Conservation (phyloP, 2,888 invertebrate genomes). For the Lasioglossum marginatum region DNA sequence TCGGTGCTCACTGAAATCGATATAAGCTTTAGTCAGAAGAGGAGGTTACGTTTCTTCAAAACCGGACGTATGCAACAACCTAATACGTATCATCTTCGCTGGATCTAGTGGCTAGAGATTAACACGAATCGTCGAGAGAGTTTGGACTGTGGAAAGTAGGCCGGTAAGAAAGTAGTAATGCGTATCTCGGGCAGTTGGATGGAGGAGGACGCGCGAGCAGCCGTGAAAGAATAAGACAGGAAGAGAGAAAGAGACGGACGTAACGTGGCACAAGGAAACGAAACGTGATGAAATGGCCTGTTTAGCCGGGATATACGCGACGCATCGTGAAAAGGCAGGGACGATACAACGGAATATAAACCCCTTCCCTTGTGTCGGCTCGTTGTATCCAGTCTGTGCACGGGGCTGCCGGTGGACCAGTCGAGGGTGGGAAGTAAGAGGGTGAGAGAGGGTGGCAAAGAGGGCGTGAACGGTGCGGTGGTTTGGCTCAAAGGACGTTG, state of each 20-base stretch:
- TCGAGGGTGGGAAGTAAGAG: constrained; percentile 44
- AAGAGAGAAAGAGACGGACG: constrained; percentile 39
- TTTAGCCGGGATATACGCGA: constrained; percentile 65
- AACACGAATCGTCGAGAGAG: constrained; percentile 13
- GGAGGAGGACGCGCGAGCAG: constrained; percentile 5
- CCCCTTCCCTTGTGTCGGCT: constrained; percentile 36
- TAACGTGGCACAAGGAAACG: constrained; percentile 59
- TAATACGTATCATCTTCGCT: not conserved
- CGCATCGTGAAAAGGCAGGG: constrained; percentile 69
- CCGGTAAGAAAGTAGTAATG: constrained; percentile 17
- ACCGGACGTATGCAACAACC: not conserved
- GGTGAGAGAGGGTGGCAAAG: constrained; percentile 42
- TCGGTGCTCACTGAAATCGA: too few relatives aligned
- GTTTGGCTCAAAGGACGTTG: constrained; percentile 71
- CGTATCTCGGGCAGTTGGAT: not conserved
- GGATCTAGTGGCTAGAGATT: not conserved
- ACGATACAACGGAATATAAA: constrained; percentile 63
- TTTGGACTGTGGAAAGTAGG: constrained; percentile 23
- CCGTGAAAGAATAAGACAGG: constrained; percentile 42
- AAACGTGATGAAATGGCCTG: constrained; percentile 72
- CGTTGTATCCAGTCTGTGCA: constrained; percentile 43
- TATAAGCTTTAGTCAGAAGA: too few relatives aligned
- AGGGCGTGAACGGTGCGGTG: constrained; percentile 64
- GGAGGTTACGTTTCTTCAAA: too few relatives aligned
- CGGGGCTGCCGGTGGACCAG: constrained; percentile 50